These are phyloP conservation scores for Dolichotis patagonum DNA, from an alignment of 2,113 vertebrate species.

Conservation along the genomic window DNA sequence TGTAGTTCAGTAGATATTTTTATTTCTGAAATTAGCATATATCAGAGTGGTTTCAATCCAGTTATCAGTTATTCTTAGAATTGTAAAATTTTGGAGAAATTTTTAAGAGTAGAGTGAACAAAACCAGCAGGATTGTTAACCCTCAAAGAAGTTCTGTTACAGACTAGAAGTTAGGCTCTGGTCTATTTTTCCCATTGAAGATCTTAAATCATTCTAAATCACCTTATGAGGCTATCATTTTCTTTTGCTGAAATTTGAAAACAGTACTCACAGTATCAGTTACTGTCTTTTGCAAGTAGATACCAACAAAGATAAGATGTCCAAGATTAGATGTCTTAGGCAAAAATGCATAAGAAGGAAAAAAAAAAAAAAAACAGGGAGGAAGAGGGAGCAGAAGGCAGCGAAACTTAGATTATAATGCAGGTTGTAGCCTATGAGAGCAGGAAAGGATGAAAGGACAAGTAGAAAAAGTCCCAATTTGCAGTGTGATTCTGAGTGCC, in stretches of 20 bases:
- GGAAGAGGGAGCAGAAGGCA: neutral
- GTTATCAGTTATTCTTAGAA: neutral
- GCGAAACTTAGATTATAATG: neutral
- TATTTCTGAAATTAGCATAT: neutral
- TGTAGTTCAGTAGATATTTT: neutral
- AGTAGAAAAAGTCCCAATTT: neutral
- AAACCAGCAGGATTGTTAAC: constrained; percentile 2
- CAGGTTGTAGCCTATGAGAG: neutral
- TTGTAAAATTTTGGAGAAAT: neutral
- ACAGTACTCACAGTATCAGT: neutral
- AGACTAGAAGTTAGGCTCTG: neutral
- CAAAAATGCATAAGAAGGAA: neutral
- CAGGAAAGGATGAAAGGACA: neutral
- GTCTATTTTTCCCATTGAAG: neutral
- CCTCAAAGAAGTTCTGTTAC: neutral
- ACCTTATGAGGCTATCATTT: neutral
- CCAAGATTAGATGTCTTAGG: too few species aligned
- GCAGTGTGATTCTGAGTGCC: neutral
- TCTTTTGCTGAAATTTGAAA: constrained; percentile 34
- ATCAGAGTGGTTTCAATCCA: neutral
- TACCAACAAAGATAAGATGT: neutral
- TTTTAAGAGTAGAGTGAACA: neutral
- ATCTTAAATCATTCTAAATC: neutral
- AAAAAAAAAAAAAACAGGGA: neutral
- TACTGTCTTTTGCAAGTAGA: neutral